Percentiles rank a stretch among this genome's conserved stretches.
These are phyloP conservation scores for Desmophyllum pertusum DNA, from an alignment of 92 coral and sea anemone genomes.

Conservation along the genomic window DNA sequence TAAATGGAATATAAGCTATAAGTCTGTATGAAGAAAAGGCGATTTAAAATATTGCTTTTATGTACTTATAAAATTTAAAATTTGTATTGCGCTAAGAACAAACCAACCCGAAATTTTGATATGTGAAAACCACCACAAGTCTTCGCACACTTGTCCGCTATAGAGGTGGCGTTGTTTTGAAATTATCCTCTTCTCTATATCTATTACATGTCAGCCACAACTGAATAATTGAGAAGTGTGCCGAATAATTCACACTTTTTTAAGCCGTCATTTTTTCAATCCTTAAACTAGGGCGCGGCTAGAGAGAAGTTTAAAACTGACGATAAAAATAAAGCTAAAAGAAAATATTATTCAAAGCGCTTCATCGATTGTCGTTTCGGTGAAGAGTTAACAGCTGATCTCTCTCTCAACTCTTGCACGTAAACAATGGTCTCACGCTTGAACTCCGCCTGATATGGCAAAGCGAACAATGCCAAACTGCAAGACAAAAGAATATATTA, in stretches of 20 bases:
- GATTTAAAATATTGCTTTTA: constrained; percentile 15
- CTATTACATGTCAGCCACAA: background rate
- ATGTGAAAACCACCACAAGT: background rate
- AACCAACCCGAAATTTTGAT: background rate
- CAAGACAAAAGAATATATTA: constrained; percentile 67
- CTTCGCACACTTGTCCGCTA: constrained; percentile 13
- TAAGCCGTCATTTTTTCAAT: background rate
- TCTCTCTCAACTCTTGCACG: background rate
- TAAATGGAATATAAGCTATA: background rate
- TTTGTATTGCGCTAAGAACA: too few relatives aligned
- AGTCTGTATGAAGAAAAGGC: background rate
- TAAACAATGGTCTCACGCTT: constrained; percentile 34
- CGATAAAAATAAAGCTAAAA: background rate
- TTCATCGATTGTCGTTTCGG: background rate
- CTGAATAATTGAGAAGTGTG: constrained; percentile 3
- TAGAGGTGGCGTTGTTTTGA: background rate
- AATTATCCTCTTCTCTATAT: background rate
- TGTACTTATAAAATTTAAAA: background rate
- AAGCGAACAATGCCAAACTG: constrained; percentile 10
- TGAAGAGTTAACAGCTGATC: constrained; percentile 29
- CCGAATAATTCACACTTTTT: background rate
- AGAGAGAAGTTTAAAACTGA: background rate
- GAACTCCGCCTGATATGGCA: constrained; percentile 23
- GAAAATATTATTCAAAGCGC: background rate
- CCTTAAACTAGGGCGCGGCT: background rate